Conservation (phyloP, 2,113 vertebrate species). For the Meleagris gallopavo region DNA sequence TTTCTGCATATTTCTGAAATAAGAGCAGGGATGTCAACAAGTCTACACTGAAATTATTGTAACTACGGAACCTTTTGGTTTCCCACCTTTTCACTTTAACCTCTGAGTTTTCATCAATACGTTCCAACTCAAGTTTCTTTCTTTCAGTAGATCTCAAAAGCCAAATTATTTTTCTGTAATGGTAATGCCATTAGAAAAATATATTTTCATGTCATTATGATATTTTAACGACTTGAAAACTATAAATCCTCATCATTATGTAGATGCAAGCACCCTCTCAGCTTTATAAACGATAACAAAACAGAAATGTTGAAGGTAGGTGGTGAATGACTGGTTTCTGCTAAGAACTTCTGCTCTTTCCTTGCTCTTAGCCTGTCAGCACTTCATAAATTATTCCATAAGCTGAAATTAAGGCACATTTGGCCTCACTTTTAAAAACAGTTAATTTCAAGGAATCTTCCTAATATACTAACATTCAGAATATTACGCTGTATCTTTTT, state of each 20-base stretch:
- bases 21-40: background rate
- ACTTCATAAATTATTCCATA: slow-evolving; percentile 78
- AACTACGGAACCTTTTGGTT: background rate
- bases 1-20: background rate
- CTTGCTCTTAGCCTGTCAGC: slow-evolving; percentile 81
- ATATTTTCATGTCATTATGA: slow-evolving; percentile 9
- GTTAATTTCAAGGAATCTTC: slow-evolving; percentile 20
- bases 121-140: slow-evolving; percentile 33
- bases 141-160: slow-evolving; percentile 17
- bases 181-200: slow-evolving; percentile 49
- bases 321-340: slow-evolving; percentile 74
- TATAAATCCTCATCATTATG: slow-evolving; percentile 29
- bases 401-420: slow-evolving; percentile 59
- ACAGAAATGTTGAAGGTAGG: slow-evolving; percentile 31
- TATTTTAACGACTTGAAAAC: slow-evolving; percentile 55
- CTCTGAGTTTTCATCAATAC: slow-evolving; percentile 11
- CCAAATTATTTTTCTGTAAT: background rate
- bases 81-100: background rate
- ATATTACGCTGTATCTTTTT: background rate
- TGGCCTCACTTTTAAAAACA: slow-evolving; percentile 50
- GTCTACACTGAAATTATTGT: background rate
- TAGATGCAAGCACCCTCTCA: slow-evolving; percentile 26
- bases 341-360: slow-evolving; percentile 75
- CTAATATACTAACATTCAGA: background rate
- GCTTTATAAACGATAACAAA: slow-evolving; percentile 54